Base-by-base conservation (phyloP, 2,113 vertebrate genomes). In the Ahaetulla prasina region DNA sequence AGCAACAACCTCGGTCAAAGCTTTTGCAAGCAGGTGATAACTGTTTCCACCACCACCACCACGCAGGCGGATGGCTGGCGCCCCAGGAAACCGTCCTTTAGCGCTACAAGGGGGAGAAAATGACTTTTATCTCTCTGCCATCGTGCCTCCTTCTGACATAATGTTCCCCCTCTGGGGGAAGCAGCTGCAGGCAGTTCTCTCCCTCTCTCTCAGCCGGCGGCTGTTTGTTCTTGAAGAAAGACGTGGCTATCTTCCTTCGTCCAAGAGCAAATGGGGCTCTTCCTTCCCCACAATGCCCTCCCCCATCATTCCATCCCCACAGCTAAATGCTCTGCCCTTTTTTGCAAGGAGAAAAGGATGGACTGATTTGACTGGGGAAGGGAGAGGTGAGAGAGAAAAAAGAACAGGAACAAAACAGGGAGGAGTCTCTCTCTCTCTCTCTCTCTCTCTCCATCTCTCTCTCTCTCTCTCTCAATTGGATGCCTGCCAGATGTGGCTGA, bases 201-300 rank as follows among this genome's bases (percentile, higher is more conserved):
- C n/a, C n/a, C 30, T 9, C 55, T 35, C 45, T 25, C 57, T 4
- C 49, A 47, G 85, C 91, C 86, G n/a, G 63, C 6, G 54, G 5
- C 30, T 63, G 47, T 47, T 30, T 30, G 80, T 22, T 27, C 89
- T 27, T 90, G 3, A 8, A 7, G n/a, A 20, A 16, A 2, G 45
- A n/a, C n/a, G n/a, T 1, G n/a, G n/a, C 63, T 7, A 74, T 74
- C 63, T 35, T 18, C 2, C n/a, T 74, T 74, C 68, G 0, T 14
- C 68, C n/a, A 20, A 18, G 12, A 68, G 63, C 63, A 18, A 35
- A 35, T 0, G 16, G 16, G 5, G 6, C 18, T 53, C 9, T 22
- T 2, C 12, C 14, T 6, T 0, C 27, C 30, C 47, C 10, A 2
- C 11, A 1, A 0, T n/a, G n/a, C 9, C 35, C 18, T 2, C 53